These are phyloP conservation scores for Morone chrysops DNA, from an alignment of 2,113 vertebrate species.

Conservation along the genomic window DNA sequence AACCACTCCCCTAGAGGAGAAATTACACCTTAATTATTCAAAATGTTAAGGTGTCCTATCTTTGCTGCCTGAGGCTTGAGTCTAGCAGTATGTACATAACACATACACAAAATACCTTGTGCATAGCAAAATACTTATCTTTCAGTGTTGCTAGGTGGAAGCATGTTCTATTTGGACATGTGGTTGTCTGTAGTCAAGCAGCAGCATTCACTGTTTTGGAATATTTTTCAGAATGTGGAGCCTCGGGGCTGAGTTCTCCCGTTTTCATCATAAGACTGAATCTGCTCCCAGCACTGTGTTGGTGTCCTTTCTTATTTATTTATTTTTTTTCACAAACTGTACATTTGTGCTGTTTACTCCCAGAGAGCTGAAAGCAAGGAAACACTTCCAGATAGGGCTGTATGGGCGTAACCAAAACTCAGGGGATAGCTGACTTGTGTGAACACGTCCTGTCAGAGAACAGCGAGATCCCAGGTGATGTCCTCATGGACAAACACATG, in stretches of 20 bases:
- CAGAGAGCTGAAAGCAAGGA: slow-evolving; percentile 41
- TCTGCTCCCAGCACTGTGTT: neutral
- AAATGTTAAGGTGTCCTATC: neutral
- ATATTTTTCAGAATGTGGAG: slow-evolving; percentile 36
- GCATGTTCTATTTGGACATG: slow-evolving; percentile 48
- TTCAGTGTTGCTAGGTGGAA: slow-evolving; percentile 64
- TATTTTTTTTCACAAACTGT: slow-evolving; percentile 27
- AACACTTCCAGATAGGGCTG: slow-evolving; percentile 51
- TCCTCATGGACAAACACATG: slow-evolving; percentile 75
- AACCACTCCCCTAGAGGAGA: too few species aligned
- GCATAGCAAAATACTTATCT: slow-evolving; percentile 37
- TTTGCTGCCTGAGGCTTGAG: slow-evolving; percentile 8
- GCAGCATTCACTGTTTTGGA: slow-evolving; percentile 51
- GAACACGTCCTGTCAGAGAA: slow-evolving; percentile 68
- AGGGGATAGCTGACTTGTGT: slow-evolving; percentile 65
- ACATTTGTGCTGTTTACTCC: slow-evolving; percentile 55
- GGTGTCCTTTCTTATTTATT: neutral
- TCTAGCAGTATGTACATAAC: slow-evolving; percentile 17
- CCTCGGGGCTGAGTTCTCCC: slow-evolving; percentile 22
- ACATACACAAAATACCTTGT: slow-evolving; percentile 20
- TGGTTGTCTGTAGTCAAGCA: slow-evolving; percentile 66
- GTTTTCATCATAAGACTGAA: slow-evolving; percentile 30
- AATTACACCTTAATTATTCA: too few species aligned
- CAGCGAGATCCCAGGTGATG: slow-evolving; percentile 63
- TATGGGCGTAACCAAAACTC: slow-evolving; percentile 69